Conservation (phyloP, 2,797 vertebrate species). For the Mico argentatus region DNA sequence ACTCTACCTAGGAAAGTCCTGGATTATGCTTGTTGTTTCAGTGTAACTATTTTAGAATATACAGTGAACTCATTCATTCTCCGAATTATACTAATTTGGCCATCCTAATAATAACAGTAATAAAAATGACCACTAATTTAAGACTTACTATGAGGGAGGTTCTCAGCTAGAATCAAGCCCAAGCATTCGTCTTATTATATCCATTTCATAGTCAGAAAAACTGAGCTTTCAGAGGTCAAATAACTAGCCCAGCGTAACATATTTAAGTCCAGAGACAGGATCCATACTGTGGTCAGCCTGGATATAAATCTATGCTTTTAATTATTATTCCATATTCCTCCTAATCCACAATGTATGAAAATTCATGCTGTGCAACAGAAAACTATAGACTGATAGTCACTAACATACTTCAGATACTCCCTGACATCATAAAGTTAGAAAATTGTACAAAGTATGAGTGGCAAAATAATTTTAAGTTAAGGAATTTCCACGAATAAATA, state of each 20-base stretch:
- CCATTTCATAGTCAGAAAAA: background rate
- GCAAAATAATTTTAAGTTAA: background rate
- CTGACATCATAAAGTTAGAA: background rate
- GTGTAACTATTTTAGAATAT: background rate
- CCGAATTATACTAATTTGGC: background rate
- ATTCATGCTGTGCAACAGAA: background rate
- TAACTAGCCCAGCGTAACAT: background rate
- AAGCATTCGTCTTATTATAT: background rate
- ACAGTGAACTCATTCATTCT: background rate
- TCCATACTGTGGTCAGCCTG: background rate
- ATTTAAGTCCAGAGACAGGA: background rate
- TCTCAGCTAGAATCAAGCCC: background rate
- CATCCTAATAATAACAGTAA: background rate
- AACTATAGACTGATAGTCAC: background rate
- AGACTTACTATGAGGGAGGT: background rate
- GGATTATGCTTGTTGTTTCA: background rate
- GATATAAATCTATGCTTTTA: background rate
- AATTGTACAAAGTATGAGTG: background rate
- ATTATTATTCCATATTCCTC: background rate
- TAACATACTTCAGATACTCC: background rate
- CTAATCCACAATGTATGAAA: background rate
- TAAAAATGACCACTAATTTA: background rate
- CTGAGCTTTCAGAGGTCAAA: background rate
- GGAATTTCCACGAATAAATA: conserved; percentile 30
- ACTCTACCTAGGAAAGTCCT: background rate